Evolutionary conservation across 2,113 vertebrate species (phyloP), one percentile per base, ranked within the genome.

Genomic region (Progne subis): DNA sequence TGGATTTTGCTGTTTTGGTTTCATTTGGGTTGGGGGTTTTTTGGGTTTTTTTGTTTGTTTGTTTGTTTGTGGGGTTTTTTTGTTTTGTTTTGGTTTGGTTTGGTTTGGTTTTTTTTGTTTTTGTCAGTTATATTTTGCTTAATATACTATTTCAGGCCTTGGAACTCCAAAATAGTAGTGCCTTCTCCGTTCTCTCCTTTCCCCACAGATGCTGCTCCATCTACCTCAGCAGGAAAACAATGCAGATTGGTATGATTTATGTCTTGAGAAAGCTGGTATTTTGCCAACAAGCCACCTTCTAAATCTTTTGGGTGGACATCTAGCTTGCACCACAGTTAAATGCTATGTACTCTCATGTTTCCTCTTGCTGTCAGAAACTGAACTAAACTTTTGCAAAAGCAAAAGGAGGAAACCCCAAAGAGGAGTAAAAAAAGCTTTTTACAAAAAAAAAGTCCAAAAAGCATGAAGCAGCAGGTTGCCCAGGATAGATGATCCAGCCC

Each of bases 201-300:
- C 25, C 6, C n/a, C 5, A 3, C 4, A 8, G 37, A 32, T 1
- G 1, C 12, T 44, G 9, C 26, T 78, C 55, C 25, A 41, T 37
- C 26, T 12, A 43, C 11, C 78, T 50, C 18, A 47, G 17, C 31
- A 86, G 21, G 15, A 24, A 86, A 71, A 67, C 0, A 0, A 41
- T 67, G 29, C 13, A 92, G 5, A 14, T 25, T 77, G 16, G 34
- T 2, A 0, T 49, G 46, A 67, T 41, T 21, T 75, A n/a, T 1
- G 2, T 60, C 29, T 80, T 83, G 21, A 70, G 55, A 59, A 63
- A 80, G 11, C 28, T 63, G 49, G 6, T 41, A 34, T 83, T 78
- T 87, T 82, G 64, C 56, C 46, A 81, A 26, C 0, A 0, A 68
- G 34, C 6, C 21, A 15, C 77, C 81, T 81, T 56, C 24, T 94